Conservation (phyloP, 1,140 invertebrate genomes). For the Cepaea nemoralis region DNA sequence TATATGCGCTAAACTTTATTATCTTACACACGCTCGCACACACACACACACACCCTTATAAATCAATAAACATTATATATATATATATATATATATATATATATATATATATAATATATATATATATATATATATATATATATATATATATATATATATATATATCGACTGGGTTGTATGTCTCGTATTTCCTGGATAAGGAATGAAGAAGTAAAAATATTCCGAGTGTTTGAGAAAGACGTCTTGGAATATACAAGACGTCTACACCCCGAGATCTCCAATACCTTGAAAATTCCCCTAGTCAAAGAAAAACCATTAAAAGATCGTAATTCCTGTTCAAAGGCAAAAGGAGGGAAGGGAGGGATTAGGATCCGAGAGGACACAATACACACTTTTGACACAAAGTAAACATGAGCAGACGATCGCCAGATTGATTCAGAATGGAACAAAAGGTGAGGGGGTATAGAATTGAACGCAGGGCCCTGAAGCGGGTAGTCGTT, state of each 20-base stretch:
- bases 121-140: too few species aligned
- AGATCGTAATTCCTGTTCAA: neutral
- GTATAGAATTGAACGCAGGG: neutral
- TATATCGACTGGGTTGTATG: too few species aligned
- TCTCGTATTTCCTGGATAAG: too few species aligned
- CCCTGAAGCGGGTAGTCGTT: neutral
- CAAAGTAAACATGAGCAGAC: conserved; percentile 17
- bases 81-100: too few species aligned
- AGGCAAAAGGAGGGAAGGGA: neutral
- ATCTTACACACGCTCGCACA: too few species aligned
- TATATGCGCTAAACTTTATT: too few species aligned
- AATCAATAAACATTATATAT: too few species aligned
- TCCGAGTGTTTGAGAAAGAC: neutral
- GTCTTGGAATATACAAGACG: neutral
- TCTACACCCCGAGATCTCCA: neutral
- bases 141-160: too few species aligned
- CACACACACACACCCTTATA: too few species aligned
- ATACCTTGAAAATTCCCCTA: neutral
- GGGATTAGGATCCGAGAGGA: neutral
- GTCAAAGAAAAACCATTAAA: neutral
- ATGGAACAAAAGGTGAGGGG: conserved; percentile 9
- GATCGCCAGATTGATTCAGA: conserved; percentile 20
- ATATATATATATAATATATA: too few species aligned
- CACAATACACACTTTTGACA: conserved; percentile 22
- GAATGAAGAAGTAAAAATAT: neutral